Conservation (phyloP, 1,140 invertebrate species). For the Cyphomyrmex costatus region DNA sequence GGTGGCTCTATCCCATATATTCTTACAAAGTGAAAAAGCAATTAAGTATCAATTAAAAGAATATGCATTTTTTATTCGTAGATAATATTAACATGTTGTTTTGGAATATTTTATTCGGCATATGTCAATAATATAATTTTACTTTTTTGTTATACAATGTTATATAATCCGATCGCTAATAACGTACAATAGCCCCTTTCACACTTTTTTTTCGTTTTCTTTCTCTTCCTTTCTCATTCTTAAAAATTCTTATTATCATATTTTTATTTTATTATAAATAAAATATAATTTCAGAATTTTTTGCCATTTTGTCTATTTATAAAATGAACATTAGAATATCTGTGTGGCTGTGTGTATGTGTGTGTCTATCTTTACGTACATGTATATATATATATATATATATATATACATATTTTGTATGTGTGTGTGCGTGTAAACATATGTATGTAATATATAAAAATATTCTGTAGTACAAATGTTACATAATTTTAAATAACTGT, state of each 20-base stretch:
- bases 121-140: not conserved
- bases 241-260: not conserved
- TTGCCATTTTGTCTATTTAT: constrained; percentile 16
- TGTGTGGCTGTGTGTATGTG: no score
- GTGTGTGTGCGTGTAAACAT: not conserved
- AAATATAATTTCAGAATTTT: constrained; percentile 18
- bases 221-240: not conserved
- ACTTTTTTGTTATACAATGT: not conserved
- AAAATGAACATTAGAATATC: constrained; percentile 36
- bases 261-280: not conserved
- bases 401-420: no score
- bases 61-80: constrained; percentile 37
- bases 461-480: not conserved
- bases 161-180: not conserved
- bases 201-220: not conserved
- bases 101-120: constrained; percentile 7
- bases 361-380: not conserved
- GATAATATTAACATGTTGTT: not conserved
- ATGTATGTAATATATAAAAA: not conserved
- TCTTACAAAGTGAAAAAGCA: constrained; percentile 20
- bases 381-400: no score
- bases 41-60: constrained; percentile 26
- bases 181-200: not conserved
- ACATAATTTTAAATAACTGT: not conserved
- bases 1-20: constrained; percentile 80